Evolutionary conservation across 2,888 invertebrate species (phyloP), one percentile per base, ranked within the genome.

Genomic region (Sesamia inferens): DNA sequence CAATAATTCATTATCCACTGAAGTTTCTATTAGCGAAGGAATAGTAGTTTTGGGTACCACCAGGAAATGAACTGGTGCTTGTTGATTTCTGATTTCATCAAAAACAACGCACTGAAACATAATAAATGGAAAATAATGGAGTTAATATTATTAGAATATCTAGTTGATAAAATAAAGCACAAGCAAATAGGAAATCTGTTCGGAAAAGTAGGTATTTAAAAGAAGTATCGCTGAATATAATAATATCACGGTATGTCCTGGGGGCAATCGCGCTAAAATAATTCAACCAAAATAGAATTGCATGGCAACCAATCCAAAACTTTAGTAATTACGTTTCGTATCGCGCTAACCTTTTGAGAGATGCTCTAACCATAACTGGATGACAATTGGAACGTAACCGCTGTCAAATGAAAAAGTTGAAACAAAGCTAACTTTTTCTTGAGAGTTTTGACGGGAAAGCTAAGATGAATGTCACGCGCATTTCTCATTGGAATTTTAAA

Each of bases 11-110:
- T 99, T 99, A 0, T 92, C 95, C 67, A 97, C 97, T 19, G 97
- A 96, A 0, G 98, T 97, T 72, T 97, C 96, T 0, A 98, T 97
- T 0, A 99, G 93, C 90, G 97, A 97, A 0, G 97, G 86, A 84
- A 99, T 98, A 0, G 97, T 96, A 92, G 98, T 98, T 75, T 98
- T 97, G 2, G 99, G 99, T 77, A 99, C 98, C 0, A 99, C 99
- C 84, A 99, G 92, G 90, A 99, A 99, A 93, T 99, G 99, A 0
- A 97, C 97, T 0, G 99, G 99, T 0, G 99, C 99, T 93, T 99
- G 99, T 0, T 98, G 97, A 85, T 97, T 97, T 14, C 98, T 95
- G 91, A 99, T 62, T 73, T 91, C 99, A 79, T 98, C 97, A 91
- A 99, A 99, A 0, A 98, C 99, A 48, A 99, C 97, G 91, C 99